Evolutionary conservation across 2,888 invertebrate species (phyloP).

Genomic region (Cotesia congregata): DNA sequence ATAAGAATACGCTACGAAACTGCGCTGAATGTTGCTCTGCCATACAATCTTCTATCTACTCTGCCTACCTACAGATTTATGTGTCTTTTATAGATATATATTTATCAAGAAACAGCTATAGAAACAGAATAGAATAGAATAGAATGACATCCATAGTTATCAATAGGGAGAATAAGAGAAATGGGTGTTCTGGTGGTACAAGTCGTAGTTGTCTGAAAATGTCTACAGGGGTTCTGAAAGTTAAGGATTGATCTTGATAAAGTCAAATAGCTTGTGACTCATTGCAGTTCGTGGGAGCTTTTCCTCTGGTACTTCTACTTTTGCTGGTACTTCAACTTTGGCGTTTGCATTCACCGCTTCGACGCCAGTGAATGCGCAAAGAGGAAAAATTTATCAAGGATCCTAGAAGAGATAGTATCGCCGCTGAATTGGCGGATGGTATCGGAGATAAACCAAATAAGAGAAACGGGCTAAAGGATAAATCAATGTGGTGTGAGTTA

Average conservation of each 20-base stretch:
- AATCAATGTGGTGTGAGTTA: slow-evolving; percentile 31
- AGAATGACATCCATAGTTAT: slow-evolving; percentile 32
- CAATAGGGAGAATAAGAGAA: slow-evolving; percentile 34
- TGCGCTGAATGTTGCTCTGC: background rate
- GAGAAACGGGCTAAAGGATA: slow-evolving; percentile 34
- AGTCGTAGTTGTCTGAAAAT: slow-evolving; percentile 37
- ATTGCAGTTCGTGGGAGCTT: slow-evolving; percentile 39
- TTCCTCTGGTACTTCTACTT: background rate
- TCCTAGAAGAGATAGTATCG: slow-evolving; percentile 41
- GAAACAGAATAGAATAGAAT: slow-evolving; percentile 5
- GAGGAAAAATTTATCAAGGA: slow-evolving; percentile 42
- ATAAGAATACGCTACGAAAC: slow-evolving; percentile 11
- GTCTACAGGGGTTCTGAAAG: slow-evolving; percentile 43
- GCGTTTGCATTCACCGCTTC: too few relatives aligned
- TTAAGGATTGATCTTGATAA: slow-evolving; percentile 50
- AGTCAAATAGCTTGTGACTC: slow-evolving; percentile 51
- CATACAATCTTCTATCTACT: background rate
- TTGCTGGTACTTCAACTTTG: background rate
- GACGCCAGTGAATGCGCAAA: slow-evolving; percentile 23
- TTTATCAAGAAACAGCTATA: background rate
- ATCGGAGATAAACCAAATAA: slow-evolving; percentile 35
- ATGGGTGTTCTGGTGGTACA: slow-evolving; percentile 9
- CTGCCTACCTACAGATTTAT: slow-evolving; percentile 1
- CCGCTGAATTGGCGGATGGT: slow-evolving; percentile 37
- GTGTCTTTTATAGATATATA: slow-evolving; percentile 16